Conservation (phyloP, 2,888 invertebrate species). For the Agrenia bidenticulata region DNA sequence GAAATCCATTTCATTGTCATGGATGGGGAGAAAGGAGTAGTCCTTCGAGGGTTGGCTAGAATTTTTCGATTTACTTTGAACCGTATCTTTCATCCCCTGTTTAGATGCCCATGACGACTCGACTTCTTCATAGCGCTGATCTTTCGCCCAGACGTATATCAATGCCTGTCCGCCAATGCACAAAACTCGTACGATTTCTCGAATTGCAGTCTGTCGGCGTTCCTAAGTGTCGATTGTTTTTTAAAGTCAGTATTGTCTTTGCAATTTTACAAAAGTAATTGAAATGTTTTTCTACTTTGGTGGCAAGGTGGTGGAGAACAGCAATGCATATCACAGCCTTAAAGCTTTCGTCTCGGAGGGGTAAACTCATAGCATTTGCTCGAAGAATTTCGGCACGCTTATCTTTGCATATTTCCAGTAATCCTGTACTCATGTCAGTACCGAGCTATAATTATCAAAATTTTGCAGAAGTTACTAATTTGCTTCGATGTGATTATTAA, state of each 20-base stretch:
- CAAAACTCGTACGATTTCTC: conserved; percentile 74
- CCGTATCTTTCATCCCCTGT: conserved; percentile 59
- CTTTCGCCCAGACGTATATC: conserved; percentile 95
- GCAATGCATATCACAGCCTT: conserved; percentile 92
- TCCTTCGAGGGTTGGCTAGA: conserved; percentile 14
- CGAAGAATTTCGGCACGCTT: conserved; percentile 69
- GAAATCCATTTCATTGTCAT: conserved; percentile 88
- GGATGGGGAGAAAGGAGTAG: conserved; percentile 67
- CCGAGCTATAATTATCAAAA: conserved; percentile 68
- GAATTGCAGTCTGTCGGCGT: conserved; percentile 71
- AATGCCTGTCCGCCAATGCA: conserved; percentile 72
- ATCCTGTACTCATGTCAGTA: conserved; percentile 73
- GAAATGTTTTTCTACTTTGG: too few species aligned
- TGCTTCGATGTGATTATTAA: too few species aligned
- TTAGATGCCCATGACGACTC: conserved; percentile 67
- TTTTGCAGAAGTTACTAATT: conserved; percentile 47
- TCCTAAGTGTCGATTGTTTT: conserved; percentile 58
- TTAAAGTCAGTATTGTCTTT: neutral
- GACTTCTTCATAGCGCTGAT: conserved; percentile 73
- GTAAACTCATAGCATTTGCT: conserved; percentile 74
- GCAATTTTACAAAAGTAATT: too few species aligned
- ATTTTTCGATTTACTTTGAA: conserved; percentile 13
- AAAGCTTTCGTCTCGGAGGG: conserved; percentile 66
- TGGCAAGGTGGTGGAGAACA: conserved; percentile 93
- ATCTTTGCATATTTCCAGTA: conserved; percentile 66